Evolutionary conservation across 2,888 invertebrate species (phyloP).

Genomic region (Leptopilina syphax): DNA sequence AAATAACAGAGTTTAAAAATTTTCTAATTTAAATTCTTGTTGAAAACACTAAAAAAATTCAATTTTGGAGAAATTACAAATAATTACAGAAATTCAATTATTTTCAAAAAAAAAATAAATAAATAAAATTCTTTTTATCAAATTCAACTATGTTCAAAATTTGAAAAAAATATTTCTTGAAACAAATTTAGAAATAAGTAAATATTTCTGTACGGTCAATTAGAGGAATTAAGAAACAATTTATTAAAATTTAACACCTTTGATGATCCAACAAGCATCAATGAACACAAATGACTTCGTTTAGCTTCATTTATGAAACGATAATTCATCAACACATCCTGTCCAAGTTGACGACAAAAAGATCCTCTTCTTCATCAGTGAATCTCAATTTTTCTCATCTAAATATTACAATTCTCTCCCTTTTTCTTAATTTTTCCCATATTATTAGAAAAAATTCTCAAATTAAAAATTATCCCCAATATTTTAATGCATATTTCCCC

Average conservation of each 20-base stretch:
- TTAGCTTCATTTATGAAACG: conserved; percentile 17
- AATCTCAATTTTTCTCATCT: conserved; percentile 7
- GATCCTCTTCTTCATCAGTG: not conserved
- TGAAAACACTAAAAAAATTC: too few species aligned
- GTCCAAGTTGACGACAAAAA: not conserved
- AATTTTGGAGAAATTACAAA: too few species aligned
- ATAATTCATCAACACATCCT: conserved; percentile 24
- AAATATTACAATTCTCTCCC: not conserved
- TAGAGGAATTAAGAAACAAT: not conserved
- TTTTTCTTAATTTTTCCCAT: not conserved
- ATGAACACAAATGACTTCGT: conserved; percentile 22
- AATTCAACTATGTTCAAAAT: too few species aligned
- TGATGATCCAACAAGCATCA: conserved; percentile 9
- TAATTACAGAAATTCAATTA: too few species aligned
- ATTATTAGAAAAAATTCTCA: not conserved
- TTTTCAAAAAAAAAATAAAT: too few species aligned
- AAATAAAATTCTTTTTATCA: too few species aligned
- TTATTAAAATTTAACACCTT: conserved; percentile 18
- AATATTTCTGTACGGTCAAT: not conserved
- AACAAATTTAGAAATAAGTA: not conserved
- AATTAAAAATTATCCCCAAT: not conserved
- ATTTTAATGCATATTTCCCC: not conserved
- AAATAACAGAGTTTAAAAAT: too few species aligned
- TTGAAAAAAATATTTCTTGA: too few species aligned
- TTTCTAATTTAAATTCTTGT: too few species aligned